Evolutionary conservation across 2,888 invertebrate species (phyloP).

Genomic region (Plemyria rubiginata): DNA sequence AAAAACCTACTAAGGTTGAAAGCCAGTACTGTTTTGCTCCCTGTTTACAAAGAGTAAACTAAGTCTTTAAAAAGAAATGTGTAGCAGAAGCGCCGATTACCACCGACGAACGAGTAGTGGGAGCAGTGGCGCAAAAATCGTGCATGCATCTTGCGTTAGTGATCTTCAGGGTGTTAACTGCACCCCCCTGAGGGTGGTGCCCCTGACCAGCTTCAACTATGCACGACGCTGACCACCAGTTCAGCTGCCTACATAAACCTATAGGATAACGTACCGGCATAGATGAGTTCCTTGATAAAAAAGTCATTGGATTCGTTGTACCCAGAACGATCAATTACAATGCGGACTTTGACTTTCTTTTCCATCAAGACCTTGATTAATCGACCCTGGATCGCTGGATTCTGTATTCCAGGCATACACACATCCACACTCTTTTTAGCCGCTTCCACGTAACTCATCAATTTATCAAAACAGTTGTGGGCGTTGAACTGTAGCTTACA

Average conservation of each 20-base stretch:
- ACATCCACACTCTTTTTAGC: constrained; percentile 70
- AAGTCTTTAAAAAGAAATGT: too few species aligned
- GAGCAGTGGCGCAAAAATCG: too few species aligned
- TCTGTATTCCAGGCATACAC: constrained; percentile 80
- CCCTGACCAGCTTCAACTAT: too few species aligned
- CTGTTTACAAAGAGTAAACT: too few species aligned
- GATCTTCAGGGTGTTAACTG: too few species aligned
- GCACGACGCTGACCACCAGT: neutral
- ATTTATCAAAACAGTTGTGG: constrained; percentile 75
- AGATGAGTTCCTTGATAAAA: constrained; percentile 71
- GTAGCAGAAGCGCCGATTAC: too few species aligned
- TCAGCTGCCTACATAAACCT: neutral
- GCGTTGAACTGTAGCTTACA: constrained; percentile 79
- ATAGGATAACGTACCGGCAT: constrained; percentile 64
- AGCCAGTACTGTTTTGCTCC: too few species aligned
- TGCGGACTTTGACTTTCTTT: constrained; percentile 69
- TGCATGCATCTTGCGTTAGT: too few species aligned
- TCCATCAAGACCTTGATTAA: constrained; percentile 66
- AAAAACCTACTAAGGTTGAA: too few species aligned
- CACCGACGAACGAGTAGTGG: too few species aligned
- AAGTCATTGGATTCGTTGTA: constrained; percentile 72
- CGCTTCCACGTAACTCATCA: constrained; percentile 73
- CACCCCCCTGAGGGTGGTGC: too few species aligned
- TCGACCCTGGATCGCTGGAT: constrained; percentile 76
- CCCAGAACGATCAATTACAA: constrained; percentile 72